phyloP scores from a whole-genome alignment of 2,888 invertebrate species.

The Sinelater perroti region DNA sequence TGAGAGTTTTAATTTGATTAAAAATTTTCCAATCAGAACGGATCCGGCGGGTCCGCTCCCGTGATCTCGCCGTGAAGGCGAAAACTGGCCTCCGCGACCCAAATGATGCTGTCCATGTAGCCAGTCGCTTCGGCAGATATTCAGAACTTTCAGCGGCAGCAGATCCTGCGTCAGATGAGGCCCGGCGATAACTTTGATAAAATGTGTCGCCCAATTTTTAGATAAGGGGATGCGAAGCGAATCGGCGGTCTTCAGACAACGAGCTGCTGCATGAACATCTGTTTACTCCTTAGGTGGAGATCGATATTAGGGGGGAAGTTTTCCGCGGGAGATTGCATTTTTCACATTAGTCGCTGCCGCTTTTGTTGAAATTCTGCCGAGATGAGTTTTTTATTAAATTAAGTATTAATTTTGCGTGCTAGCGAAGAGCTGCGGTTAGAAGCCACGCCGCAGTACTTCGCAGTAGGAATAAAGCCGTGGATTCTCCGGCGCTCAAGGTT shows the following conservation, averaged over 20 bases:
- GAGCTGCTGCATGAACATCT: conserved; percentile 14
- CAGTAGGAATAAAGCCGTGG: too few relatives aligned
- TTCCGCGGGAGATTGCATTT: too few relatives aligned
- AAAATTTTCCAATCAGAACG: background rate
- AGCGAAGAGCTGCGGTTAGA: too few relatives aligned
- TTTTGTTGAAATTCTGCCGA: too few relatives aligned
- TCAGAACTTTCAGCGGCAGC: background rate
- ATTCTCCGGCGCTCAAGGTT: too few relatives aligned
- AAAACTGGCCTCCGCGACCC: background rate
- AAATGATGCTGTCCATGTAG: background rate
- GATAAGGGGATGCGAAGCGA: conserved; percentile 13
- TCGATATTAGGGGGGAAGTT: conserved; percentile 10
- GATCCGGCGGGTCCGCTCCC: too few relatives aligned
- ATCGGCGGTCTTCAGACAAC: conserved; percentile 14
- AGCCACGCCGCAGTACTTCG: too few relatives aligned
- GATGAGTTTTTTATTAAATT: too few relatives aligned
- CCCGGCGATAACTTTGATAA: conserved; percentile 3
- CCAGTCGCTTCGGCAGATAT: background rate
- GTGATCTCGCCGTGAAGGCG: too few relatives aligned
- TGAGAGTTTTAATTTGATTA: background rate
- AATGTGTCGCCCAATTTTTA: conserved; percentile 9
- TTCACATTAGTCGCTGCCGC: too few relatives aligned
- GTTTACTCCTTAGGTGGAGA: conserved; percentile 13
- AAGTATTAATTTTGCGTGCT: too few relatives aligned
- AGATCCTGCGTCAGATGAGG: background rate